These are phyloP conservation scores for Hipposideros larvatus DNA, from an alignment of 2,797 vertebrate genomes.

Conservation along the genomic window DNA sequence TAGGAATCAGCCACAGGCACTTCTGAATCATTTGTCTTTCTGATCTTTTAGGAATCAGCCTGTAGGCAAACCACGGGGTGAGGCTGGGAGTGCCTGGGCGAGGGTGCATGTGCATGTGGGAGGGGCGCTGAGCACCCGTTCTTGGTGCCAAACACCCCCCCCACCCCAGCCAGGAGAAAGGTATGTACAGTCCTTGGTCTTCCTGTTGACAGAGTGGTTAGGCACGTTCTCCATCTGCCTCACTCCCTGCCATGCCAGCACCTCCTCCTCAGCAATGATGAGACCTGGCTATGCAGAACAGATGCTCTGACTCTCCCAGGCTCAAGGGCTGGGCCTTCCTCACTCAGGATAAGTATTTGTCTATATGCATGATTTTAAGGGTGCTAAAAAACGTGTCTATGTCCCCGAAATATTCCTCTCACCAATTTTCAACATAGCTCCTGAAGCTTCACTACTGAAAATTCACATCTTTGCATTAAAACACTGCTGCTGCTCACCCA, in stretches of 20 bases:
- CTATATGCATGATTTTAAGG: background rate
- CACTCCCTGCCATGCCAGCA: background rate
- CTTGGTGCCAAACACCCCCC: background rate
- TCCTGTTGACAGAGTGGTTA: slow-evolving; percentile 22
- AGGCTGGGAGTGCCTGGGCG: slow-evolving; percentile 46
- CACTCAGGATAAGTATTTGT: background rate
- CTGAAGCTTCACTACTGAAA: slow-evolving; percentile 36
- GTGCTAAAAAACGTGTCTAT: background rate
- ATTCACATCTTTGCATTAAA: background rate
- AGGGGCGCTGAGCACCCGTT: background rate
- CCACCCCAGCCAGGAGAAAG: background rate
- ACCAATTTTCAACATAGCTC: background rate
- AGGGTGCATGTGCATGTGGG: background rate
- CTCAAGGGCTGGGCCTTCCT: background rate
- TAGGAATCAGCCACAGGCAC: slow-evolving; percentile 70
- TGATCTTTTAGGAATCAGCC: slow-evolving; percentile 69
- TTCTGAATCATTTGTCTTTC: slow-evolving; percentile 68
- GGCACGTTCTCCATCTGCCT: background rate
- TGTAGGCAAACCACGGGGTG: background rate
- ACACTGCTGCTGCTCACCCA: background rate
- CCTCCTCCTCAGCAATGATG: background rate
- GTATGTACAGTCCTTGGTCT: background rate
- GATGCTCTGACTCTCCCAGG: background rate
- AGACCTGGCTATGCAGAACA: background rate
- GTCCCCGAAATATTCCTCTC: background rate